phyloP scores from a whole-genome alignment of 2,113 vertebrate genomes.

The Ivindomyrus marchei region DNA sequence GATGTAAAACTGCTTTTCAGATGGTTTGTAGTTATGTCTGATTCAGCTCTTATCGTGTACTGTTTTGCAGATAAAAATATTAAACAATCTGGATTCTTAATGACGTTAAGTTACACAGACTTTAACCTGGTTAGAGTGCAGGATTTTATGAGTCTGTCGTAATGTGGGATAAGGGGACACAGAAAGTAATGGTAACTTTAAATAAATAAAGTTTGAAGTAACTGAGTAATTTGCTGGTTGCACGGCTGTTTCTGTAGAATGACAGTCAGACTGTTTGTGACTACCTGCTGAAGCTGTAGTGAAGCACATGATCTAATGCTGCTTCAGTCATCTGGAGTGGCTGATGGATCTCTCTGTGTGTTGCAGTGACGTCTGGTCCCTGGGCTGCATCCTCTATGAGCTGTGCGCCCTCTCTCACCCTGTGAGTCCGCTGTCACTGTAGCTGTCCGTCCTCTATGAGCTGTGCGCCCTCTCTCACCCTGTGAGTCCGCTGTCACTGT shows the following conservation, averaged over 20 bases:
- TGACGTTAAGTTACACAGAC: not conserved
- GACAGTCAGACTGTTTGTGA: not conserved
- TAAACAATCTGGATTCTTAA: constrained; percentile 3
- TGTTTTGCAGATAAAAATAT: not conserved
- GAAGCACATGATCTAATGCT: not conserved
- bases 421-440: constrained; percentile 51
- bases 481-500: too few species aligned
- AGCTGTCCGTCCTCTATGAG: not conserved
- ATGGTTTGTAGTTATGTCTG: not conserved
- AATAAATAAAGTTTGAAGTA: not conserved
- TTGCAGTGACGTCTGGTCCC: constrained; percentile 89
- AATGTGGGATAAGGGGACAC: not conserved
- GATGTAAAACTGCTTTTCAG: not conserved
- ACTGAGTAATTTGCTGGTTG: not conserved
- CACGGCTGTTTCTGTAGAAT: not conserved
- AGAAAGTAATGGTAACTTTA: not conserved
- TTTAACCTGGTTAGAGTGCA: not conserved
- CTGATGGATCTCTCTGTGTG: constrained; percentile 32
- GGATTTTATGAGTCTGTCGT: not conserved
- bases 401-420: constrained; percentile 84
- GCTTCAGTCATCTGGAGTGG: not conserved
- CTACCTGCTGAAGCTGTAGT: not conserved
- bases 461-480: too few species aligned
- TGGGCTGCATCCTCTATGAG: constrained; percentile 89
- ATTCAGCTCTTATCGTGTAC: not conserved